These are phyloP conservation scores for Geococcyx californianus DNA, from an alignment of 2,113 vertebrate species.

Conservation along the genomic window DNA sequence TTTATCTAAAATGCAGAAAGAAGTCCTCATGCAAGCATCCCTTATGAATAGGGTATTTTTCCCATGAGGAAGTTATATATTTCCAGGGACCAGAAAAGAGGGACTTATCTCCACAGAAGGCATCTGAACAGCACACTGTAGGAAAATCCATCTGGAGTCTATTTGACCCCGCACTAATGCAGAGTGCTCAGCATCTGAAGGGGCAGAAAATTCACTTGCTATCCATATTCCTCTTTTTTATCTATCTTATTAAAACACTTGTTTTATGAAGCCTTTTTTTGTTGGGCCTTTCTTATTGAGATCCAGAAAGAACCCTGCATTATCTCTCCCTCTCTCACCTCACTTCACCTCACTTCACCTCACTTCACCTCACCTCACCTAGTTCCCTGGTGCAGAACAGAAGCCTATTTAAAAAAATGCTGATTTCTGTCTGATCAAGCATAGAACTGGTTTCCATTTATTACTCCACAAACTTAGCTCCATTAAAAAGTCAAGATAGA, in stretches of 20 bases:
- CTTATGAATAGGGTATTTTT: neutral
- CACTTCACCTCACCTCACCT: neutral
- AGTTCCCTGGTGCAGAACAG: neutral
- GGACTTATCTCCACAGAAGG: neutral
- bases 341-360: neutral
- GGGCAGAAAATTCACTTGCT: neutral
- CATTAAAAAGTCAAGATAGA: neutral
- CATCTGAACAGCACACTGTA: fast-evolving
- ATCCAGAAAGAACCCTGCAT: neutral
- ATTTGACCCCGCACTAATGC: neutral
- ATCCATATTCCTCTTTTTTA: neutral
- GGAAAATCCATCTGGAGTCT: neutral
- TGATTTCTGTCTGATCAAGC: neutral
- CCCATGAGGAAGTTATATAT: neutral
- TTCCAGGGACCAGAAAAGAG: neutral
- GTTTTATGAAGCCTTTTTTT: neutral
- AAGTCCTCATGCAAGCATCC: neutral
- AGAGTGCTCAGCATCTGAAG: neutral
- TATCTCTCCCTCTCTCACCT: neutral
- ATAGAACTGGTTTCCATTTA: neutral
- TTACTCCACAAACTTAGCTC: neutral
- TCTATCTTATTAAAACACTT: neutral
- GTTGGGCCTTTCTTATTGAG: neutral
- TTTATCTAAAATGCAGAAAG: neutral
- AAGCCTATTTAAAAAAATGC: neutral